Conservation (phyloP, 2,797 vertebrate genomes). For the Cottoperca gobio region DNA sequence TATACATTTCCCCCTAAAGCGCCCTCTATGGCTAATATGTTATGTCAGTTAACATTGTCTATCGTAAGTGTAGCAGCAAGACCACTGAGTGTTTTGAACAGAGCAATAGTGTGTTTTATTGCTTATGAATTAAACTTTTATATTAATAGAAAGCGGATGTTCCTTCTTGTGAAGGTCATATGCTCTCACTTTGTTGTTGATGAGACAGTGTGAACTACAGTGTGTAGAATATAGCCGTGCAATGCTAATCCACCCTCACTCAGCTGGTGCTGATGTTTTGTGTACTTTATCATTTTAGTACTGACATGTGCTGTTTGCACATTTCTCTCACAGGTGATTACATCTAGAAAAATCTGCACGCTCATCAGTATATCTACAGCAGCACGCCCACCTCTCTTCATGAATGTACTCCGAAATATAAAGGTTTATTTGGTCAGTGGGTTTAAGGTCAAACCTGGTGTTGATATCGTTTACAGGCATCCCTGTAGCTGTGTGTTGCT, state of each 20-base stretch:
- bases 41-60: neutral
- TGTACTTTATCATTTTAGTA: slow-evolving; percentile 14
- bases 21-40: neutral
- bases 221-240: neutral
- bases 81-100: neutral
- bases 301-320: slow-evolving; percentile 28
- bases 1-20: too few relatives aligned
- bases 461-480: slow-evolving; percentile 23
- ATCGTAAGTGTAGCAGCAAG: neutral
- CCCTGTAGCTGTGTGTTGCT: slow-evolving; percentile 31
- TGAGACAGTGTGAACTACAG: neutral
- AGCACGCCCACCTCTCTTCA: slow-evolving; percentile 7
- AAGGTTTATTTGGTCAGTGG: slow-evolving; percentile 35
- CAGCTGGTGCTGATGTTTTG: slow-evolving; percentile 10
- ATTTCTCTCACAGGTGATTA: slow-evolving; percentile 34
- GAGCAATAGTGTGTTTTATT: neutral
- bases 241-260: neutral
- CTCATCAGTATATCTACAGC: slow-evolving; percentile 22
- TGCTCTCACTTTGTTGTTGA: neutral
- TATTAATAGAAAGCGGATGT: neutral
- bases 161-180: neutral
- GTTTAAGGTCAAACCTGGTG: slow-evolving; percentile 57
- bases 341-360: slow-evolving; percentile 32
- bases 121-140: neutral
- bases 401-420: slow-evolving; percentile 1